Evolutionary conservation across 2,888 invertebrate genomes (phyloP).

Genomic region (Capitulum mitella): DNA sequence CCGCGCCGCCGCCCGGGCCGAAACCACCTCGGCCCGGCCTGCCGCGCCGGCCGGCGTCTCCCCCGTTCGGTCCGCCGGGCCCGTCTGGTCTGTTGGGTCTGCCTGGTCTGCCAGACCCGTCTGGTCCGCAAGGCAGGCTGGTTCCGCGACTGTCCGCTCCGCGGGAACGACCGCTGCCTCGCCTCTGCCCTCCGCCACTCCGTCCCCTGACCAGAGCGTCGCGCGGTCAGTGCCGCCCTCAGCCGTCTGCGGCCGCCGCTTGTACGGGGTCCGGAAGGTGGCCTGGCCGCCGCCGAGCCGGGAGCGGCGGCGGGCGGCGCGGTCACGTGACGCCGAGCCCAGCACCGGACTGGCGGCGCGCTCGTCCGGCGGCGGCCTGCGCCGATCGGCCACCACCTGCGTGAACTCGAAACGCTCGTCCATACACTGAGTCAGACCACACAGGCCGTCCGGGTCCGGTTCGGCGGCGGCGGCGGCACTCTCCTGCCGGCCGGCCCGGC

Average conservation of each 20-base stretch:
- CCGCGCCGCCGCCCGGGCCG: neutral
- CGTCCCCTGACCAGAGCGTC: neutral
- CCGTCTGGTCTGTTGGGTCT: neutral
- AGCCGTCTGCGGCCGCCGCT: neutral
- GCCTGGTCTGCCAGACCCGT: neutral
- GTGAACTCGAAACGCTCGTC: conserved; percentile 24
- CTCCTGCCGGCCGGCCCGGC: neutral
- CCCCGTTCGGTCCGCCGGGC: neutral
- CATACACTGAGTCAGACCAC: neutral
- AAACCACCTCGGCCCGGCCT: neutral
- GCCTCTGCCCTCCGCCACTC: neutral
- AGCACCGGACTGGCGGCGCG: conserved; percentile 4
- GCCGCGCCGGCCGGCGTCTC: neutral
- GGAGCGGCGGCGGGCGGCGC: neutral
- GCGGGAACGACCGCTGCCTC: neutral
- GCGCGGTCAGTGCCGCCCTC: neutral
- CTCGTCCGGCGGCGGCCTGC: neutral
- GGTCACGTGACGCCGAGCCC: neutral
- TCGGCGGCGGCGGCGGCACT: too few relatives aligned
- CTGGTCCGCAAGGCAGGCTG: neutral
- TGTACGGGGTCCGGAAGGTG: neutral
- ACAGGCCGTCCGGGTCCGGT: neutral
- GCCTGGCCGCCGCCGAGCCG: neutral
- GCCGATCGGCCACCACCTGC: conserved; percentile 10
- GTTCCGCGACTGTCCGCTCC: neutral